Percentiles rank a stretch among this genome's conserved stretches.
Evolutionary conservation across 1,140 invertebrate species (phyloP).

Genomic region (Papilio helenus): DNA sequence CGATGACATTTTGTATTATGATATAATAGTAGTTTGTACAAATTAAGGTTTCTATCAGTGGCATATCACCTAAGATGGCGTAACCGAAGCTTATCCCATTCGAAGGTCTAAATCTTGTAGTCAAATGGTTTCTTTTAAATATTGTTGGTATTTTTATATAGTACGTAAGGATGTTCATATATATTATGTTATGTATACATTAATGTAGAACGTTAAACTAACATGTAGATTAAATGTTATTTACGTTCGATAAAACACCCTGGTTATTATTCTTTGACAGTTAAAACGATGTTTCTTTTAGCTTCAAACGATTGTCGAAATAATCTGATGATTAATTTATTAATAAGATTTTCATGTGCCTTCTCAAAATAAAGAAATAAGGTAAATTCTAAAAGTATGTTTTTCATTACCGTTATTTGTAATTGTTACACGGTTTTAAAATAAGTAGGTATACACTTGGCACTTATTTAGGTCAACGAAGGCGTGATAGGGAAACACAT

Average conservation of each 20-base stretch:
- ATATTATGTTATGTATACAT: conserved; percentile 49
- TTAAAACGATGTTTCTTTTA: conserved; percentile 12
- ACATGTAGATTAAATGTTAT: conserved; percentile 23
- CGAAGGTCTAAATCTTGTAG: conserved; percentile 40
- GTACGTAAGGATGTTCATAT: conserved; percentile 69
- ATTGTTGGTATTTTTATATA: conserved; percentile 79
- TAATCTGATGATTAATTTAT: conserved; percentile 65
- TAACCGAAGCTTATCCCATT: conserved; percentile 48
- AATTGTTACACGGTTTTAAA: conserved; percentile 69
- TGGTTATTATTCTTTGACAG: neutral
- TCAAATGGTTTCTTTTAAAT: conserved; percentile 61
- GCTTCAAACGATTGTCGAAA: conserved; percentile 40
- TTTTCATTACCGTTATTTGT: conserved; percentile 71
- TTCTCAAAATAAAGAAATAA: conserved; percentile 71
- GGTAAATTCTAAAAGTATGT: conserved; percentile 67
- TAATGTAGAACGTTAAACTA: conserved; percentile 37
- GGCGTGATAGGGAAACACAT: conserved; percentile 49
- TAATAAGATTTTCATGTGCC: conserved; percentile 80
- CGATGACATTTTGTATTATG: conserved; percentile 52
- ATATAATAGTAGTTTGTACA: conserved; percentile 62
- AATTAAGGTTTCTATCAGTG: conserved; percentile 61
- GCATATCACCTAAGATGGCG: conserved; percentile 68
- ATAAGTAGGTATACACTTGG: conserved; percentile 68
- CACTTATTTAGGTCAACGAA: conserved; percentile 54
- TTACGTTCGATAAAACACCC: neutral